Evolutionary conservation across 1,140 invertebrate genomes (phyloP).

Genomic region (Drosophila eugracilis): DNA sequence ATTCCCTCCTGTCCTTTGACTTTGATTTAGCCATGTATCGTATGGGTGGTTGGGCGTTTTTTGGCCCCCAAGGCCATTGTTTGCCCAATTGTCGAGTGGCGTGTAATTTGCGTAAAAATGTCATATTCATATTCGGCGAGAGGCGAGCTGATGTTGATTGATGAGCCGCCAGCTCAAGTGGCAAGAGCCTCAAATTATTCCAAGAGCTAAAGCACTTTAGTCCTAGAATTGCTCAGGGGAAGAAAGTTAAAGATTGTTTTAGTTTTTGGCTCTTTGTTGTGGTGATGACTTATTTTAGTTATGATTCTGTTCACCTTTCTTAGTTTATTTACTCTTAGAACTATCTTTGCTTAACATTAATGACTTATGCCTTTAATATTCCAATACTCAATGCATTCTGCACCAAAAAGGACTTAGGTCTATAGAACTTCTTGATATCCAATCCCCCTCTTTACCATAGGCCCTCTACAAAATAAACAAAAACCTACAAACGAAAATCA

Average conservation of each 20-base stretch:
- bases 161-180: constrained; percentile 55
- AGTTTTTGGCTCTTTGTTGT: neutral
- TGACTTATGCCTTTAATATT: neutral
- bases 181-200: constrained; percentile 35
- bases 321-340: neutral
- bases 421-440: neutral
- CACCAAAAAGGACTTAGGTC: neutral
- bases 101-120: constrained; percentile 82
- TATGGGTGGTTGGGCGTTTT: no score
- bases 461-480: constrained; percentile 1
- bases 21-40: constrained; percentile 47
- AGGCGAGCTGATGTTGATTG: constrained; percentile 68
- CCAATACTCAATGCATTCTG: neutral
- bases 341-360: no score
- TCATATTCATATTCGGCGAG: constrained; percentile 77
- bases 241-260: constrained; percentile 10
- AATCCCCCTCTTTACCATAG: neutral
- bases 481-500: constrained; percentile 39
- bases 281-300: neutral
- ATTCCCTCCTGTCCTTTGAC: constrained; percentile 3
- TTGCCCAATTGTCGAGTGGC: constrained; percentile 69
- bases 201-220: constrained; percentile 16
- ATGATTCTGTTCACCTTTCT: neutral
- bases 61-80: constrained; percentile 32
- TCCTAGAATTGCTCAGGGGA: neutral